phyloP scores from a whole-genome alignment of 2,888 invertebrate genomes.

The Hanleya hanleyi region DNA sequence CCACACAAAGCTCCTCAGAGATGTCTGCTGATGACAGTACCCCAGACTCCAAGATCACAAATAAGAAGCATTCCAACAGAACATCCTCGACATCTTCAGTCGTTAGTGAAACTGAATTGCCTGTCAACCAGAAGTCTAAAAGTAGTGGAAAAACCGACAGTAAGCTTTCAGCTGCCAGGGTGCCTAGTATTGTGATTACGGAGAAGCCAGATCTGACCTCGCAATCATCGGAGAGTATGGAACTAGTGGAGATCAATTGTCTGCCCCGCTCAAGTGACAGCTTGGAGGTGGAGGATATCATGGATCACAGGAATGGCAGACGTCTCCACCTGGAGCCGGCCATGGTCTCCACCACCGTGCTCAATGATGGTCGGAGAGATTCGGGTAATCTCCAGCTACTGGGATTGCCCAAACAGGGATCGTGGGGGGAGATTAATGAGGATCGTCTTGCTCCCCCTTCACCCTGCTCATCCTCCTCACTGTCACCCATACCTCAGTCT shows the following conservation, averaged over 20 bases:
- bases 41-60: no score
- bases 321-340: conserved; percentile 40
- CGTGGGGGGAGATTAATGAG: neutral
- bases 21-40: neutral
- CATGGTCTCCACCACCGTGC: conserved; percentile 46
- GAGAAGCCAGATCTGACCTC: conserved; percentile 29
- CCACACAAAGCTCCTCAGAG: conserved; percentile 18
- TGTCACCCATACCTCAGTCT: conserved; percentile 31
- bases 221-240: conserved; percentile 22
- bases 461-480: conserved; percentile 37
- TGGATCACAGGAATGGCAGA: conserved; percentile 15
- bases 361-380: conserved; percentile 40
- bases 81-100: neutral
- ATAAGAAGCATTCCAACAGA: neutral
- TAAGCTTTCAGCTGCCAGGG: neutral
- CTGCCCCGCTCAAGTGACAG: conserved; percentile 41
- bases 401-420: neutral
- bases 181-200: conserved; percentile 41
- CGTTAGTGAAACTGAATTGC: neutral
- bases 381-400: neutral
- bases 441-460: conserved; percentile 31
- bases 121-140: no score
- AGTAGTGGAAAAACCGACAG: neutral
- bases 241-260: conserved; percentile 15
- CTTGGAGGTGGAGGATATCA: conserved; percentile 58